Conservation (phyloP, 1,140 invertebrate genomes). For the Helicoverpa zea region DNA sequence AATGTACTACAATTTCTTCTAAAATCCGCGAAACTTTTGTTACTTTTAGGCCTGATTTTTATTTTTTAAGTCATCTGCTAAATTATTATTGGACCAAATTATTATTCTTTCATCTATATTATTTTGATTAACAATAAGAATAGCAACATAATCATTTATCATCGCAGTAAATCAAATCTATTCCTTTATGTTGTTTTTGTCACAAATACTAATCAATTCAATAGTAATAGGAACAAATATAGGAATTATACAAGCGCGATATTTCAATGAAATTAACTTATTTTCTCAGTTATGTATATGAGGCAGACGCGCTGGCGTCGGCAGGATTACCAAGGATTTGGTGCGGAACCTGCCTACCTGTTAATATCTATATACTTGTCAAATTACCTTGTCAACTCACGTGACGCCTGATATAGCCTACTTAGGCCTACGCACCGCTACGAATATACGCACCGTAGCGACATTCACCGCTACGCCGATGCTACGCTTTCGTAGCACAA, state of each 20-base stretch:
- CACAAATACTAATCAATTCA: slow-evolving; percentile 8
- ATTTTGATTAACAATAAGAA: no score
- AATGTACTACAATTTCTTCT: neutral
- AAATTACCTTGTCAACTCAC: slow-evolving; percentile 49
- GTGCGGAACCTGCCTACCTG: slow-evolving; percentile 35
- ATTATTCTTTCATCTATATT: no score
- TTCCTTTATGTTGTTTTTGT: neutral
- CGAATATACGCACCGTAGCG: neutral
- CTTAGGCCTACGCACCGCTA: slow-evolving; percentile 28
- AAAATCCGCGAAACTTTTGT: no score
- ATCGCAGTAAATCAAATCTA: slow-evolving; percentile 9
- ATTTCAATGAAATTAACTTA: slow-evolving; percentile 81
- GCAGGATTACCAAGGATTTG: slow-evolving; percentile 36
- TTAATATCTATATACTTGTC: slow-evolving; percentile 45
- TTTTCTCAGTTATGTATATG: slow-evolving; percentile 80
- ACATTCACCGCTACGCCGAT: slow-evolving; percentile 23
- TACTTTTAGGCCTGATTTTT: no score
- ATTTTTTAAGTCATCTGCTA: no score
- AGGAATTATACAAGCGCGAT: slow-evolving; percentile 65
- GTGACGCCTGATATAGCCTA: slow-evolving; percentile 35
- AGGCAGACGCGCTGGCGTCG: slow-evolving; percentile 71
- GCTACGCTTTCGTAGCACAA: slow-evolving; percentile 41
- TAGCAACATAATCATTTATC: neutral
- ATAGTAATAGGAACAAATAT: slow-evolving; percentile 54
- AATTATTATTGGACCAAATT: no score